A percentile compares a stretch with the other conserved stretches of the same genome.
Conservation (phyloP, 2,888 invertebrate genomes). For the Omphaloscelis lunosa region DNA sequence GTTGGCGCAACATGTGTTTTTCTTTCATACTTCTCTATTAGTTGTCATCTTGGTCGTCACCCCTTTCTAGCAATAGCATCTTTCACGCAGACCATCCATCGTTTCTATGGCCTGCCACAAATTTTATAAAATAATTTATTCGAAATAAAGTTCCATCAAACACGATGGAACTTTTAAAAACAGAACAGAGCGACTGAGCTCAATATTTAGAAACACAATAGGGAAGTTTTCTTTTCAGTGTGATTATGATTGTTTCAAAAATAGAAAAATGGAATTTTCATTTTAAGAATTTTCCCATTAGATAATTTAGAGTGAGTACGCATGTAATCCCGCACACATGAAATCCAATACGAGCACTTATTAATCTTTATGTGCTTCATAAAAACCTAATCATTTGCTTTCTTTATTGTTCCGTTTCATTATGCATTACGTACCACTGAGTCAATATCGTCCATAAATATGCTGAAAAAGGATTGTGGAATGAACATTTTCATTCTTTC, state of each 20-base stretch:
- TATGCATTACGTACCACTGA: constrained; percentile 15
- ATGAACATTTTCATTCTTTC: constrained; percentile 13
- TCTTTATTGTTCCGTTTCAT: constrained; percentile 22
- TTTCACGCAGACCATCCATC: neutral
- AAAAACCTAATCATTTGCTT: constrained; percentile 46
- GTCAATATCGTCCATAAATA: constrained; percentile 10
- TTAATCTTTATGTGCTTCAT: constrained; percentile 42
- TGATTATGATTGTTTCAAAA: neutral
- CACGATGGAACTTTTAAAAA: neutral
- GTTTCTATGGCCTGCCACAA: neutral
- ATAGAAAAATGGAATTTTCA: neutral
- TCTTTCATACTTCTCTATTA: neutral
- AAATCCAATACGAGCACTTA: constrained; percentile 27
- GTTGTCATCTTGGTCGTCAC: neutral
- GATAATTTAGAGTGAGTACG: constrained; percentile 7
- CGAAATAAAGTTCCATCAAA: too few relatives aligned
- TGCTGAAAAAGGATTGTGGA: constrained; percentile 1
- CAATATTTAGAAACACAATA: neutral
- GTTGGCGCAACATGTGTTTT: neutral
- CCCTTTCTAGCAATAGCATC: neutral
- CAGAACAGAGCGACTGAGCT: neutral
- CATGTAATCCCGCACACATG: constrained; percentile 7
- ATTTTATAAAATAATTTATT: neutral
- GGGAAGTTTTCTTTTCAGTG: neutral
- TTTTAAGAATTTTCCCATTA: constrained; percentile 1